Base-by-base conservation (phyloP, 2,797 vertebrate species). In the Alcedo quadribrachys region DNA sequence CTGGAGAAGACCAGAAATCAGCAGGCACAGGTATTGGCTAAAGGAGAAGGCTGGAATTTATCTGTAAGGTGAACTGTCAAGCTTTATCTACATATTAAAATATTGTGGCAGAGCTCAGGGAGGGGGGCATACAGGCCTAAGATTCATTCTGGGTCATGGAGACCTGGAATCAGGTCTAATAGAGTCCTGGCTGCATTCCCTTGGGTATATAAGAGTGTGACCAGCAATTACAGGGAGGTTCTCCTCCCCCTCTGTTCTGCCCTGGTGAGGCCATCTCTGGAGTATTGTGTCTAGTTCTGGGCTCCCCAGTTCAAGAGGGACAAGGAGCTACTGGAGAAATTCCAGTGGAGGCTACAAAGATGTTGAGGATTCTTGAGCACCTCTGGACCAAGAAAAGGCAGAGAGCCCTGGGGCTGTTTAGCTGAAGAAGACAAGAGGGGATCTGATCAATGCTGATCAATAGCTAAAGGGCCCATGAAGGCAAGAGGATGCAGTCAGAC, bases 1-100 rank as follows among this genome's bases (percentile, higher is more conserved):
- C 79, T 82, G 83, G 82, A 27, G 65, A 57, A 22, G 85, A 32
- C 42, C 57, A 30, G 73, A 57, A 71, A 83, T 37, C 79, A 83
- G 68, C 82, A 82, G 81, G 20, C 69, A 13, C n/a, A 85, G 50
- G 61, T 4, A 30, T 18, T 60, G 57, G 15, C 32, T 20, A 1
- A 25, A 85, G 69, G 27, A 70, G 20, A 27, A 6, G n/a, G 25
- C 19, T 67, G 68, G 58, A 11, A 77, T 87, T 87, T 67, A 70
- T 83, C 67, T 32, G 7, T 33, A 54, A 80, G 42, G 73, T 66
- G 81, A 90, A 55, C 40, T 79, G 35, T 9, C 5, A 24, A 15
- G 24, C 3, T 60, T 58, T 37, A 40, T 37, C 48, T 74, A 37
- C 30, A 54, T 66, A 69, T 75, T 43, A 54, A 85, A 81, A 69